These are phyloP conservation scores for Lysandra bellargus DNA, from an alignment of 2,888 invertebrate genomes.

Conservation along the genomic window DNA sequence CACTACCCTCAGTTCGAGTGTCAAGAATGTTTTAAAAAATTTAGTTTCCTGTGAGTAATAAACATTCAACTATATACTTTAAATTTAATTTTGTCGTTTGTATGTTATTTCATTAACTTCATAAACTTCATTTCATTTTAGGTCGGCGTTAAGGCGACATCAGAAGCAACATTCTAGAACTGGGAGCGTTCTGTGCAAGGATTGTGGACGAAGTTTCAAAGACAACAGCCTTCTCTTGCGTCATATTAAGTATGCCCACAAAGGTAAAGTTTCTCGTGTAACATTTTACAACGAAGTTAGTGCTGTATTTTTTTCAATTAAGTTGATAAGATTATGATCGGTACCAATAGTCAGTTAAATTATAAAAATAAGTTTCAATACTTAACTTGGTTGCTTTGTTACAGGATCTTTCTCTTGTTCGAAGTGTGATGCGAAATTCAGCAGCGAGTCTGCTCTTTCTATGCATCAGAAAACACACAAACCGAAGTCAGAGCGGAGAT, in stretches of 20 bases:
- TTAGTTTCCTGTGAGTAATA: slow-evolving; percentile 69
- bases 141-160: slow-evolving; percentile 68
- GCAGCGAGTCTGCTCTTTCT: slow-evolving; percentile 61
- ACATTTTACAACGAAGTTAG: neutral
- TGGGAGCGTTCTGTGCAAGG: slow-evolving; percentile 57
- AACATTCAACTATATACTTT: neutral
- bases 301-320: neutral
- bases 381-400: slow-evolving; percentile 38
- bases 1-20: slow-evolving; percentile 67
- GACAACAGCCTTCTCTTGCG: slow-evolving; percentile 64
- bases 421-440: slow-evolving; percentile 60
- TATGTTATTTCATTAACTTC: slow-evolving; percentile 1
- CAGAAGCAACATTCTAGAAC: slow-evolving; percentile 68
- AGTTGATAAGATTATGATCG: neutral
- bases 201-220: slow-evolving; percentile 62
- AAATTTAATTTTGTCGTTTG: slow-evolving; percentile 19
- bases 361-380: neutral
- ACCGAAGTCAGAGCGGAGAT: slow-evolving; percentile 58
- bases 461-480: slow-evolving; percentile 65
- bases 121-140: slow-evolving; percentile 42
- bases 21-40: slow-evolving; percentile 67
- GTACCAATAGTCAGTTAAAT: neutral
- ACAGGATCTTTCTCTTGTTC: slow-evolving; percentile 61
- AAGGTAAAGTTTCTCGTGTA: slow-evolving; percentile 51
- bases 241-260: slow-evolving; percentile 71